Base-by-base conservation (phyloP, 2,888 invertebrate species). In the Microplitis manilae region DNA sequence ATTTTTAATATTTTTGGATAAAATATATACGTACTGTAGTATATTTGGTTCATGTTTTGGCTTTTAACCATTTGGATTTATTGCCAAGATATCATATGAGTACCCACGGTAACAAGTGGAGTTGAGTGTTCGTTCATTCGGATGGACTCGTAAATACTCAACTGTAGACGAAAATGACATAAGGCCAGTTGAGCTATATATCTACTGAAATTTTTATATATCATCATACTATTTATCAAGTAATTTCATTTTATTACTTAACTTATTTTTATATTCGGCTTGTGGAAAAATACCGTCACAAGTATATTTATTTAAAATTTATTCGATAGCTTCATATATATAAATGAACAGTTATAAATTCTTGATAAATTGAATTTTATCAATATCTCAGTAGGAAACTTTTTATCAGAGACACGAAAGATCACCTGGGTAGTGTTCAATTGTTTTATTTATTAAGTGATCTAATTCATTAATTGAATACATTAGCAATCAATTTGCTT, bases 101-200 rank as follows among this genome's bases (percentile, higher is more conserved):
- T 40, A 40, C 39, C 39, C 62, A 70, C 30, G 30, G 40, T 62
- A 59, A 72, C 17, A 72, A 72, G 71, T 62, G 39, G 61, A 61
- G n/a, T 30, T 30, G 30, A 59, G 61, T 72, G 71, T 62, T 70
- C 30, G 71, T 38, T 72, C 71, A 72, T 62, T 39, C 62, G 71
- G 38, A 72, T 72, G 60, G 62, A 62, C 71, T 72, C 71, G 62
- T 72, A 70, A 59, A 70, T 70, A 72, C 61, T 17, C 30, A 39
- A 61, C 62, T 72, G 71, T 62, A 30, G 40, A 72, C 62, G 71
- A 62, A 62, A 62, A 62, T 72, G 61, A 72, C 40, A 62, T 72
- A 72, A 62, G 62, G 40, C 15, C 15, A 5, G 30, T 50, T 60
- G n/a, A 15, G 40, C 39, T 40, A 15, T 2, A 62, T 38, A 60